Evolutionary conservation across 2,113 vertebrate species (phyloP).

Genomic region (Leuciscus idus): DNA sequence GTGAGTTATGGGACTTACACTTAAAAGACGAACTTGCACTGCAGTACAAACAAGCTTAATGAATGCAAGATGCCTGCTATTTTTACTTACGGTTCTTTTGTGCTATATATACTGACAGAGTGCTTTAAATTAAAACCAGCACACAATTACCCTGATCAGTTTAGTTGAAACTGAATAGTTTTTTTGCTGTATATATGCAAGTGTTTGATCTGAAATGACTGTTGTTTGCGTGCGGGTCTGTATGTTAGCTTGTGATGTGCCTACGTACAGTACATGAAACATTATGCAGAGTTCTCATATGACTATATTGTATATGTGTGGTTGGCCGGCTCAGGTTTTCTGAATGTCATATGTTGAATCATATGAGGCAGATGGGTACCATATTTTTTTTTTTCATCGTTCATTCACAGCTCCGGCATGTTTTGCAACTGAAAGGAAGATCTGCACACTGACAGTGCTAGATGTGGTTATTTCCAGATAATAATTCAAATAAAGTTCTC

Average conservation of each 20-base stretch:
- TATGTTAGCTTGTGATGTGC: background rate
- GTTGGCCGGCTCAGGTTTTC: background rate
- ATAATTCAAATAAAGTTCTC: background rate
- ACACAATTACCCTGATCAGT: constrained; percentile 12
- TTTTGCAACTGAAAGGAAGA: background rate
- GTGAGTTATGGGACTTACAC: constrained; percentile 32
- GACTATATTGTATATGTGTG: too few relatives aligned
- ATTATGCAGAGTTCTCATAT: background rate
- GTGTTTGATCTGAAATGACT: background rate
- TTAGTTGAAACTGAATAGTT: background rate
- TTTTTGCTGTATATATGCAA: constrained; percentile 13
- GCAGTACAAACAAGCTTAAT: constrained; percentile 32
- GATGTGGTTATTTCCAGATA: constrained; percentile 19
- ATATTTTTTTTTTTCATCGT: background rate
- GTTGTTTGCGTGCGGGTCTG: background rate
- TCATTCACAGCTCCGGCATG: background rate
- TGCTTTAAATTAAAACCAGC: constrained; percentile 23
- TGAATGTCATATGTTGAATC: constrained; percentile 12
- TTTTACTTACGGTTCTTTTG: constrained; percentile 19
- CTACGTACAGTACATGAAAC: background rate
- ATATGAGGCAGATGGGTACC: background rate
- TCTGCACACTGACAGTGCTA: constrained; percentile 1
- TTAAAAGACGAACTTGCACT: constrained; percentile 41
- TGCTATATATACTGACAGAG: background rate
- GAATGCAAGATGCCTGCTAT: constrained; percentile 40